These are phyloP conservation scores for Rhinella marina DNA, from an alignment of 2,797 vertebrate genomes.

Conservation along the genomic window DNA sequence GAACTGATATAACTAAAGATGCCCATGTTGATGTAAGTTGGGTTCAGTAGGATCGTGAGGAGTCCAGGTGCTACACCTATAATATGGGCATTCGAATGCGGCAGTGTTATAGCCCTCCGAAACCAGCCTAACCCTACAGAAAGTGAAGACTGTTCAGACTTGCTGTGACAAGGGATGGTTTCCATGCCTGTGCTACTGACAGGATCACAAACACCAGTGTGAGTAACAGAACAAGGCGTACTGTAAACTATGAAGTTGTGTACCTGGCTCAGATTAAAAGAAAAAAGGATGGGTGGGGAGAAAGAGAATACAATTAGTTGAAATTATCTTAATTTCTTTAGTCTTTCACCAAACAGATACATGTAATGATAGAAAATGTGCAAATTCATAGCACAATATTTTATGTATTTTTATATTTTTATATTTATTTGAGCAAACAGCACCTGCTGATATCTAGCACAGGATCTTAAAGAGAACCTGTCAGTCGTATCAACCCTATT, in stretches of 20 bases:
- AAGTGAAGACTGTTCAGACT: not conserved
- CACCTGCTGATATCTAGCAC: too few species aligned
- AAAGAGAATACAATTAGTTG: not conserved
- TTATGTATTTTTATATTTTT: too few species aligned
- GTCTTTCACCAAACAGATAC: not conserved
- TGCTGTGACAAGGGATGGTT: constrained; percentile 17
- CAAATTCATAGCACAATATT: too few species aligned
- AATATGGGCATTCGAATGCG: not conserved
- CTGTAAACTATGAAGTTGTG: not conserved
- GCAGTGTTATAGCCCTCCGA: not conserved
- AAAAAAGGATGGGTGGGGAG: not conserved
- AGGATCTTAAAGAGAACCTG: too few species aligned
- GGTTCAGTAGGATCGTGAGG: too few species aligned
- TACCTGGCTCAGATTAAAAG: not conserved
- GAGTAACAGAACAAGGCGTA: not conserved
- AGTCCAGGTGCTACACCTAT: not conserved
- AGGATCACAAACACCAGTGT: not conserved
- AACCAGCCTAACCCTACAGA: not conserved
- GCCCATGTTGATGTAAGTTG: not conserved
- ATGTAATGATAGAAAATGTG: too few species aligned
- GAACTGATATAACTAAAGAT: not conserved
- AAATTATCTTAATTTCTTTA: not conserved
- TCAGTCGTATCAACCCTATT: too few species aligned
- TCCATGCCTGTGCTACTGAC: not conserved
- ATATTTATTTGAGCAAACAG: too few species aligned